phyloP scores from a whole-genome alignment of 2,113 vertebrate genomes.

The Dipodomys stephensi region DNA sequence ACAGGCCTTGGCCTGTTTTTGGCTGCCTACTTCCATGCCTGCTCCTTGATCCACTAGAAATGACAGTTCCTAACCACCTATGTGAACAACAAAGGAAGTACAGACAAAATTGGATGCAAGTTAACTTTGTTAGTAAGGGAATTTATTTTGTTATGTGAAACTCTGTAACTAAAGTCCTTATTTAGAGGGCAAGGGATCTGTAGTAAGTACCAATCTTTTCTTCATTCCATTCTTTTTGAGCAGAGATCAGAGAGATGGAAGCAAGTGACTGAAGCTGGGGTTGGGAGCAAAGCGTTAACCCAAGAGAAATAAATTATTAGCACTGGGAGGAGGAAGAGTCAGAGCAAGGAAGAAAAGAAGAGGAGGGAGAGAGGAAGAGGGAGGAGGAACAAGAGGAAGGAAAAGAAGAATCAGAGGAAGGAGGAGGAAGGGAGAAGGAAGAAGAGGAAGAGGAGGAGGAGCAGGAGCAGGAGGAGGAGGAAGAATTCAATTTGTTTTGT shows the following conservation, averaged over 20 bases:
- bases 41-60: background rate
- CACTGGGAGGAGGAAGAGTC: too few relatives aligned
- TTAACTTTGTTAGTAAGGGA: background rate
- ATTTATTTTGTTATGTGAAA: background rate
- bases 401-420: too few relatives aligned
- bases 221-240: background rate
- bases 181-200: background rate
- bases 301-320: constrained; percentile 1
- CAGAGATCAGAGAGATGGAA: background rate
- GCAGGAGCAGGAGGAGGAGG: background rate
- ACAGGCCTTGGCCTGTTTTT: background rate
- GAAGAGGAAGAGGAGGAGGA: too few relatives aligned
- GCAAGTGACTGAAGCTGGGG: background rate
- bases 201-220: background rate
- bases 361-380: too few relatives aligned
- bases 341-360: too few relatives aligned
- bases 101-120: background rate
- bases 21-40: background rate
- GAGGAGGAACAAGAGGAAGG: too few relatives aligned
- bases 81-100: background rate
- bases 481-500: background rate
- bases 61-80: background rate
- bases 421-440: too few relatives aligned
- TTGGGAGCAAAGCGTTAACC: background rate
- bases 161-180: background rate